Conservation (phyloP, 2,888 invertebrate genomes). For the Alloplasta piceator region DNA sequence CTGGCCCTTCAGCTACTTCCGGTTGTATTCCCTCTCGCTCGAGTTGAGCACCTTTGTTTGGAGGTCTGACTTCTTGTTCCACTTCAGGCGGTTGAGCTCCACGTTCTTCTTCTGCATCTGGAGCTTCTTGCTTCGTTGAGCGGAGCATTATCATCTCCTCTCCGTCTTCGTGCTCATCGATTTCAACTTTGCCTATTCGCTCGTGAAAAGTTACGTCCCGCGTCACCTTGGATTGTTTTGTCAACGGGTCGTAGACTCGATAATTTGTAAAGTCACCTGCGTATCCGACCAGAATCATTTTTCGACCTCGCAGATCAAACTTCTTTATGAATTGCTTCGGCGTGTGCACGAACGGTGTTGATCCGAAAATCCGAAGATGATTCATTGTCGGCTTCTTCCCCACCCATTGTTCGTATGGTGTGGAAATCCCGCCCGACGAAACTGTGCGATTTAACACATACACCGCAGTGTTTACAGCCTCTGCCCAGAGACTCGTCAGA, state of each 20-base stretch:
- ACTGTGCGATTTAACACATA: constrained; percentile 35
- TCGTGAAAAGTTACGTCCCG: constrained; percentile 24
- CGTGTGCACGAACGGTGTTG: background rate
- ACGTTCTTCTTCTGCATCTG: constrained; percentile 13
- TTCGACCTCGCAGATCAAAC: constrained; percentile 18
- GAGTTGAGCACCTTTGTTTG: too few species aligned
- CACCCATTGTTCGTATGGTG: background rate
- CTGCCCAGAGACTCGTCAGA: constrained; percentile 61
- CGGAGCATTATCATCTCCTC: constrained; percentile 20
- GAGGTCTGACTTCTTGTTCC: constrained; percentile 7
- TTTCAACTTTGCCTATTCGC: constrained; percentile 7
- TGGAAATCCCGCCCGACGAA: constrained; percentile 14
- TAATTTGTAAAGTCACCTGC: constrained; percentile 17
- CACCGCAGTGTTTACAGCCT: constrained; percentile 65
- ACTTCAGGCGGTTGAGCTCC: constrained; percentile 31
- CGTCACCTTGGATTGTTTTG: constrained; percentile 24
- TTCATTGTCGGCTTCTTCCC: too few species aligned
- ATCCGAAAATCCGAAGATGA: constrained; percentile 9
- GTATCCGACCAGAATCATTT: constrained; percentile 55
- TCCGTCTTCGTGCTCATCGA: constrained; percentile 34
- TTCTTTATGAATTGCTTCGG: background rate
- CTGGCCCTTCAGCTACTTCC: too few species aligned
- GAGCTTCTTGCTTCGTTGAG: constrained; percentile 1
- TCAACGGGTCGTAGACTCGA: constrained; percentile 45
- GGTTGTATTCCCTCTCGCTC: constrained; percentile 10